Evolutionary conservation across 2,113 vertebrate genomes (phyloP), one percentile per base, ranked within the genome.

Genomic region (Neodon shergylaensis): DNA sequence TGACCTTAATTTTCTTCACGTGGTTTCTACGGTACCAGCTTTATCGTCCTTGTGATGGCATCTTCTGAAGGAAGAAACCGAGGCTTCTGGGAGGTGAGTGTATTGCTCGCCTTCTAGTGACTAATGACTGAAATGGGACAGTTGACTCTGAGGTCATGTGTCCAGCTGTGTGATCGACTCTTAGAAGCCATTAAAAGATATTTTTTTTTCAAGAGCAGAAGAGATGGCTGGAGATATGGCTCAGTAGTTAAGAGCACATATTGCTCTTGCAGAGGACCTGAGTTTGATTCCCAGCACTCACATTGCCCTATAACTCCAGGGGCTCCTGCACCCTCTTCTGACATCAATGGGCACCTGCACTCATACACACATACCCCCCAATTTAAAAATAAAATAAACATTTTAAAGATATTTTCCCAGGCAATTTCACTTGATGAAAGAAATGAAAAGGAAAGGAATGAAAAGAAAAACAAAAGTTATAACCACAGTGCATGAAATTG

Each of bases 101-200:
- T 22, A 66, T 54, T 33, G 65, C 36, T 58, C 61, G 28, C 3
- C n/a, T 63, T 78, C 19, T 2, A 2, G 61, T 0, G 26, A 91
- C 72, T 61, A 10, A 82, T 52, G 52, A 14, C 61, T 16, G 84
- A 92, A 4, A 58, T 42, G 11, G 21, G 54, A 76, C 83, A 87
- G 65, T 89, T 28, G 66, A 87, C 83, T 72, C 66, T 1, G 3
- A 76, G 85, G 77, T 87, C 65, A 24, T 49, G 39, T 22, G 83
- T 72, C 90, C 76, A 81, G 22, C 24, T 47, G 36, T 76, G 82
- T 83, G 89, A 70, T 79, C 54, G 42, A 92, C 86, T 79, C 95
- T 88, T 86, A 92, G 89, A 96, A 92, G 78, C 78, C 91, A 89
- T 86, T 42, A 74, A 81, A 87, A 88, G 68, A 19, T 86, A 81